Evolutionary conservation across 64 coral and sea anemone genomes (phyloP).

Genomic region (Stylophora pistillata): DNA sequence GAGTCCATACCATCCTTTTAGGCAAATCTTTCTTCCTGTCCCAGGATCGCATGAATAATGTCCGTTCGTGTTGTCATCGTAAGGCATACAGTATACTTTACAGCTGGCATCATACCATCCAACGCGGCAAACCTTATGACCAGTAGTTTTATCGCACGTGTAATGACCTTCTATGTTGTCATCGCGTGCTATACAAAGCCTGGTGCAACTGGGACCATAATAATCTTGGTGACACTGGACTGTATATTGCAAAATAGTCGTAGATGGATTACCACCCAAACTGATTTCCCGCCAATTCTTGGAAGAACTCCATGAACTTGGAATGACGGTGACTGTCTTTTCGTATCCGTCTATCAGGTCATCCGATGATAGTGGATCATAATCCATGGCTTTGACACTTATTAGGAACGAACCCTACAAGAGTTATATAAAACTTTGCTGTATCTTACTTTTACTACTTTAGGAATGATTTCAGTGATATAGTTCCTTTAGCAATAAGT

Average conservation of each 20-base stretch:
- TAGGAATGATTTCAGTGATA: too few species aligned
- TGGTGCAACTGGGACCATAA: slow-evolving; percentile 75
- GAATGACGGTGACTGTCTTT: slow-evolving; percentile 11
- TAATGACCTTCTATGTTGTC: slow-evolving; percentile 62
- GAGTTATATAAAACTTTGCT: neutral
- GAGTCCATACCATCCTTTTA: slow-evolving; percentile 62
- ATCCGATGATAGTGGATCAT: slow-evolving; percentile 18
- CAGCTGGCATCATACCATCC: slow-evolving; percentile 68
- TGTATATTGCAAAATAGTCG: slow-evolving; percentile 22
- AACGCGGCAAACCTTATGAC: slow-evolving; percentile 58
- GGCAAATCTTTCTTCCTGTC: slow-evolving; percentile 64
- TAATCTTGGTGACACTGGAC: slow-evolving; percentile 79
- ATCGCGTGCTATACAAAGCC: slow-evolving; percentile 62
- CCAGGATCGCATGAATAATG: slow-evolving; percentile 70
- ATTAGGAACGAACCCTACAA: slow-evolving; percentile 50
- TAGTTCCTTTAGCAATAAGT: too few species aligned
- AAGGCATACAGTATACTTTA: slow-evolving; percentile 61
- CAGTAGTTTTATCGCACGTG: slow-evolving; percentile 67
- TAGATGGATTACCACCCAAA: slow-evolving; percentile 36
- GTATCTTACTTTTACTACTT: too few species aligned
- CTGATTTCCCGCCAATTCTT: slow-evolving; percentile 26
- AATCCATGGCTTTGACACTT: slow-evolving; percentile 21
- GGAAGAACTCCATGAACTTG: slow-evolving; percentile 20
- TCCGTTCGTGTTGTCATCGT: slow-evolving; percentile 64
- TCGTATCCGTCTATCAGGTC: slow-evolving; percentile 55